Conservation (phyloP, 1,140 invertebrate genomes). For the Vanessa tameamea region DNA sequence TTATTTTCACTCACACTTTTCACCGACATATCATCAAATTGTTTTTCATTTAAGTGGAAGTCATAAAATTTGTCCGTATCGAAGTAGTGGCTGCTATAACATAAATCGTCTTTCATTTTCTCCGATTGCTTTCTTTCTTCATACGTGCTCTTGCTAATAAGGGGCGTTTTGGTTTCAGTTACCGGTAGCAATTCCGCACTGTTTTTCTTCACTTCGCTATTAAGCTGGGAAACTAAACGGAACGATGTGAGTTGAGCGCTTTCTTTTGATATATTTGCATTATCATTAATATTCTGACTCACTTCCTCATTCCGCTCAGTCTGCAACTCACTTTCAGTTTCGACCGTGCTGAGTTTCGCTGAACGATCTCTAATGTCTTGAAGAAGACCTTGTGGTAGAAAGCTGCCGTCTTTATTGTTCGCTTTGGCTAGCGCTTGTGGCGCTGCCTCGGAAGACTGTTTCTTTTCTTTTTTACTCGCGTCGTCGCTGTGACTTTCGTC, state of each 20-base stretch:
- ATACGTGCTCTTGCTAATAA: conserved; percentile 86
- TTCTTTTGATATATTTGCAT: conserved; percentile 75
- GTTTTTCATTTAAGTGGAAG: conserved; percentile 90
- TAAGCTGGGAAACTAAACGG: conserved; percentile 77
- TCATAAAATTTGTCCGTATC: conserved; percentile 89
- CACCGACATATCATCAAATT: conserved; percentile 80
- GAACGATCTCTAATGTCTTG: conserved; percentile 83
- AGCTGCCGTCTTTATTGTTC: conserved; percentile 73
- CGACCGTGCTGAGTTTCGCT: conserved; percentile 73
- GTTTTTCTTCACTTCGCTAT: conserved; percentile 67
- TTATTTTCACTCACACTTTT: conserved; percentile 73
- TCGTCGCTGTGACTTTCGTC: conserved; percentile 75
- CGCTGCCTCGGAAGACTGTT: conserved; percentile 58
- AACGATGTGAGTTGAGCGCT: conserved; percentile 77
- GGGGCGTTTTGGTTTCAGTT: conserved; percentile 61
- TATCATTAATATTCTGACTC: conserved; percentile 71
- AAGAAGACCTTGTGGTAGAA: conserved; percentile 82
- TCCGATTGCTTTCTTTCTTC: conserved; percentile 83
- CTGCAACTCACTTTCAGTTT: conserved; percentile 68
- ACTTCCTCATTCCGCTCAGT: conserved; percentile 55
- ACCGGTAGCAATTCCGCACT: conserved; percentile 59
- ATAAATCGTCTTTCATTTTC: conserved; percentile 79
- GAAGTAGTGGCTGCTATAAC: conserved; percentile 81
- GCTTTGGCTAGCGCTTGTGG: conserved; percentile 57
- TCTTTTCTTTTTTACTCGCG: conserved; percentile 70